phyloP scores from a whole-genome alignment of 53 echinoderm and acorn worm species.

The Astropecten irregularis region DNA sequence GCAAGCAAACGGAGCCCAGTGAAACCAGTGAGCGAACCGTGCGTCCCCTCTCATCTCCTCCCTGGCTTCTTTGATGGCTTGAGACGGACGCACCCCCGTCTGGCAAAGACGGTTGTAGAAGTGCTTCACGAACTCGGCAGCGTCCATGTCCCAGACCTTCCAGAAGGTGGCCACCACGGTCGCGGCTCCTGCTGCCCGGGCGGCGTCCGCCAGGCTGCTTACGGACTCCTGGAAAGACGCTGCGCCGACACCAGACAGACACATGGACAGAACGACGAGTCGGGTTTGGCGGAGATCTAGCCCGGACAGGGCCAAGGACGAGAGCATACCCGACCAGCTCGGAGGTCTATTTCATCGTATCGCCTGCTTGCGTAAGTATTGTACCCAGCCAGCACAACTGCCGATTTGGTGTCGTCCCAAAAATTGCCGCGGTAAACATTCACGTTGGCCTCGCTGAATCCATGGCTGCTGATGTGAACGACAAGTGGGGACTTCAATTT shows the following conservation, averaged over 20 bases:
- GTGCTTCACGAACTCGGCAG: not conserved
- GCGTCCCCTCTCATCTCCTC: not conserved
- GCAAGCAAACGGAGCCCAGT: not conserved
- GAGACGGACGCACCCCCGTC: not conserved
- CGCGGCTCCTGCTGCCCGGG: not conserved
- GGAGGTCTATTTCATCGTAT: not conserved
- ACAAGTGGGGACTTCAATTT: not conserved
- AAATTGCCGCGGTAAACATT: not conserved
- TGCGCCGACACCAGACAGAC: not conserved
- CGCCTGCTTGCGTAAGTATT: not conserved
- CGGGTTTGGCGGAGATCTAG: not conserved
- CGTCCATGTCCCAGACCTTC: not conserved
- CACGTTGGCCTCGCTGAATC: not conserved
- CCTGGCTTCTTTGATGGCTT: not conserved
- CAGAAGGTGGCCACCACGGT: slow-evolving; percentile 11
- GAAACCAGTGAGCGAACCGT: not conserved
- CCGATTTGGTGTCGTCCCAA: slow-evolving; percentile 11
- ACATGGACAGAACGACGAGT: not conserved
- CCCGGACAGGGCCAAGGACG: not conserved
- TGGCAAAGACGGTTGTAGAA: not conserved
- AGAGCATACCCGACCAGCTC: slow-evolving; percentile 1
- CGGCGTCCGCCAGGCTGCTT: not conserved
- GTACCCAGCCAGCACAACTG: not conserved
- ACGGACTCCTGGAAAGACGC: not conserved
- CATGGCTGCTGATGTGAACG: not conserved